Base-by-base conservation (phyloP, 2,113 vertebrate genomes). In the Coryphaenoides rupestris region DNA sequence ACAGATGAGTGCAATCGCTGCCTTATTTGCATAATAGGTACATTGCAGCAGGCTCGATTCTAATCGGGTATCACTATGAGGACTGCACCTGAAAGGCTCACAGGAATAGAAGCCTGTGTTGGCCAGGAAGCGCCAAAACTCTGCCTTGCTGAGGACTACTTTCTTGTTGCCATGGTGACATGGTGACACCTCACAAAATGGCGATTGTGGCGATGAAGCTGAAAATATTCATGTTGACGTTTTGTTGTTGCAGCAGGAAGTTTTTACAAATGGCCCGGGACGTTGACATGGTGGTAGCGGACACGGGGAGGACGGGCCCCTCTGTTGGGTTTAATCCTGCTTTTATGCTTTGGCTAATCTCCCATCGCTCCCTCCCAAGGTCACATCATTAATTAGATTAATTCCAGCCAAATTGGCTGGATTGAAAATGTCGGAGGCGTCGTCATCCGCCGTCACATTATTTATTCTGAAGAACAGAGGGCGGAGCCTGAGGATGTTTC, bases 31-130 rank as follows among this genome's bases (percentile, higher is more conserved):
- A 50, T 16, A 17, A 17, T 50, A 50, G 5, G 13, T 50, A n/a
- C 4, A 50, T n/a, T 50, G 15, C n/a, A 17, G n/a, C n/a, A 5
- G 47, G 15, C 47, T 17, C n/a, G 13, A 6, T 17, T 6, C 47
- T 50, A 16, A 50, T 17, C 47, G 17, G 47, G n/a, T n/a, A 13
- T 50, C 47, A n/a, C 47, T 13, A n/a, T 1, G 3, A 50, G 15
- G n/a, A 17, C n/a, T n/a, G 82, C 88, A 93, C 96, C 96, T 96
- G 87, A 98, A 92, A 9, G 83, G 73, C 59, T 92, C 89, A 66
- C 90, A 96, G 4, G 87, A 75, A 66, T 96, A 74, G 65, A 87
- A 62, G 52, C 88, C 90, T 0, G 70, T 89, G 66, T 78, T 77
- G 17, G 53, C 46, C 47, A 77, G 77, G 63, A 95, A 93, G 67